Evolutionary conservation across 2,113 vertebrate species (phyloP), one percentile per base, ranked within the genome.

Genomic region (Speoplatyrhinus poulsoni): DNA sequence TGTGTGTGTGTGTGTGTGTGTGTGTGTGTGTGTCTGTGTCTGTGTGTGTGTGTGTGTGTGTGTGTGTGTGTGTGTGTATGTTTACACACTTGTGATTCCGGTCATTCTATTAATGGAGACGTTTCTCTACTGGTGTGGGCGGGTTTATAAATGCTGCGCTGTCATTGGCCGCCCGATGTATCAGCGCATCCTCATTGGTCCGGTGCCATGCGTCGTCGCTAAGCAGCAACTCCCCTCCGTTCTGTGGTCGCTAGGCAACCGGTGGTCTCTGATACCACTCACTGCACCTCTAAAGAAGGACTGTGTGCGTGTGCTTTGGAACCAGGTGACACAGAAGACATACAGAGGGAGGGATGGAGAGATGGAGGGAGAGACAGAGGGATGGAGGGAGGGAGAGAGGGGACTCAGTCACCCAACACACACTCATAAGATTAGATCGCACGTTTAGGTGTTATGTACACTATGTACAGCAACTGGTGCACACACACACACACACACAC

Each of bases 161-260:
- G 65, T 71, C 36, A 90, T 91, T 89, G 88, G 89, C 72, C 73
- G 64, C 53, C n/a, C 63, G 10, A 26, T 64, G 49, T 52, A 12
- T 52, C 11, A 15, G 11, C 49, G 11, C 49, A 12, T 52, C 49
- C 15, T 66, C 72, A 8, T 41, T 41, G 36, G 36, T 41, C 5
- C 36, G 36, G 36, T 8, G 36, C 36, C 26, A 26, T 26, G 26
- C 26, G 2, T 26, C 26, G 26, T 26, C 26, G 26, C 26, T 26
- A 26, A 1, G 70, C 92, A 89, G 81, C 88, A 88, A 88, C 80
- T 91, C 88, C 86, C 90, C 60, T 82, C 73, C 17, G 12, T 73
- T 90, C 85, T 72, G 65, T 73, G 71, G 95, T 96, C 95, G 94
- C 95, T 93, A 94, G 89, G 95, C 91, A 95, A 95, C 91, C 91